phyloP scores from a whole-genome alignment of 2,797 vertebrate species.

The Siniperca scherzeri region DNA sequence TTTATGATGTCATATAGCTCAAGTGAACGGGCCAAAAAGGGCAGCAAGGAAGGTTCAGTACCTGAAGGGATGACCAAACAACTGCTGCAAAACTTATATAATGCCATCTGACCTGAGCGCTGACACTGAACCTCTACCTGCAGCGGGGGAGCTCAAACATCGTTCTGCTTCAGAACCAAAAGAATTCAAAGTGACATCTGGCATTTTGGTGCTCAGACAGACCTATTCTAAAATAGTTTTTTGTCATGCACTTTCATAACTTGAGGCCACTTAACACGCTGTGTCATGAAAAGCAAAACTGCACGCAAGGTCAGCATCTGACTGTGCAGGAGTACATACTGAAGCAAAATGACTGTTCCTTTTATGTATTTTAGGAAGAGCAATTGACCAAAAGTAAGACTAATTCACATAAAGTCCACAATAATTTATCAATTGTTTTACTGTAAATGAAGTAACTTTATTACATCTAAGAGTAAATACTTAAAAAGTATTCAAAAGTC shows the following conservation, averaged over 20 bases:
- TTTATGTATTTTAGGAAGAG: neutral
- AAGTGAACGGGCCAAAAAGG: slow-evolving; percentile 9
- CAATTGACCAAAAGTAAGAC: neutral
- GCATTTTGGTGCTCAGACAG: slow-evolving; percentile 58
- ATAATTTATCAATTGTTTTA: neutral
- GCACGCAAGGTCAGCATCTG: slow-evolving; percentile 24
- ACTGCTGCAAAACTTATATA: slow-evolving; percentile 17
- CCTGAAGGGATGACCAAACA: slow-evolving; percentile 4
- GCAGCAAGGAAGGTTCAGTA: neutral
- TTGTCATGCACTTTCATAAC: slow-evolving; percentile 27
- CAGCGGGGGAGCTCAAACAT: slow-evolving; percentile 24
- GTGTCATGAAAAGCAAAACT: slow-evolving; percentile 24
- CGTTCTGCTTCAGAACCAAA: neutral
- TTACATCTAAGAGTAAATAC: neutral
- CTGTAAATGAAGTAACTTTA: neutral
- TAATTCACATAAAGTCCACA: neutral
- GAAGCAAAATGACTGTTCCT: no score
- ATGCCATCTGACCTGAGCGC: slow-evolving; percentile 37
- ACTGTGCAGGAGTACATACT: neutral
- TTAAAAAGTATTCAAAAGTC: neutral
- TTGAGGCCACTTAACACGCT: neutral
- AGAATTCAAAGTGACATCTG: slow-evolving; percentile 62
- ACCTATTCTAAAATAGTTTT: neutral
- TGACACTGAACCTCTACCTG: slow-evolving; percentile 29
- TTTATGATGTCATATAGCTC: slow-evolving; percentile 1